Percentiles rank a stretch among this genome's conserved stretches.
These are phyloP conservation scores for Polypedilum pembai DNA, from an alignment of 1,140 invertebrate species.

Conservation along the genomic window DNA sequence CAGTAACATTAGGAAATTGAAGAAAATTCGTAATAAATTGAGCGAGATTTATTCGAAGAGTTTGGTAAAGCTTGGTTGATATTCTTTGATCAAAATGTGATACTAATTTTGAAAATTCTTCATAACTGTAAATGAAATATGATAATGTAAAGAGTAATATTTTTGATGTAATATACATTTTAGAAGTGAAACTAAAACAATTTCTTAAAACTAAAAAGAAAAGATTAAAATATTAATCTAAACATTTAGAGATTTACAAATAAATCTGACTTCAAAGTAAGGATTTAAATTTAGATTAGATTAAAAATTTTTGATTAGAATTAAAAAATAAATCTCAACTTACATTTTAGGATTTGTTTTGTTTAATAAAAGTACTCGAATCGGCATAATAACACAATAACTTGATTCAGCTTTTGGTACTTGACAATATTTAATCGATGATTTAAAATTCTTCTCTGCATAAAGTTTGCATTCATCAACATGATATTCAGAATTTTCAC, in stretches of 20 bases:
- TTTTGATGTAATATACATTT: too few species aligned
- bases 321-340: conserved; percentile 34
- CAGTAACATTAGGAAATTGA: conserved; percentile 46
- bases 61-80: conserved; percentile 50
- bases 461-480: conserved; percentile 50
- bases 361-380: conserved; percentile 55
- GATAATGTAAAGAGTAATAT: background rate
- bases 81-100: conserved; percentile 53
- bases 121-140: conserved; percentile 38
- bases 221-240: too few species aligned
- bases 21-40: conserved; percentile 53
- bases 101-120: conserved; percentile 49
- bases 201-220: too few species aligned
- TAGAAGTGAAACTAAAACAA: too few species aligned
- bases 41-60: conserved; percentile 52
- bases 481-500: conserved; percentile 47
- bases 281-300: too few species aligned
- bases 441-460: conserved; percentile 48
- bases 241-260: too few species aligned
- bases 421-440: conserved; percentile 46
- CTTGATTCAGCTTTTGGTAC: conserved; percentile 46
- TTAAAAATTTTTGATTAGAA: too few species aligned
- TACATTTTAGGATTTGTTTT: conserved; percentile 47
- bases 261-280: too few species aligned
- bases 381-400: conserved; percentile 54